Evolutionary conservation across 1,140 invertebrate genomes (phyloP).

Genomic region (Odontomachus brunneus): DNA sequence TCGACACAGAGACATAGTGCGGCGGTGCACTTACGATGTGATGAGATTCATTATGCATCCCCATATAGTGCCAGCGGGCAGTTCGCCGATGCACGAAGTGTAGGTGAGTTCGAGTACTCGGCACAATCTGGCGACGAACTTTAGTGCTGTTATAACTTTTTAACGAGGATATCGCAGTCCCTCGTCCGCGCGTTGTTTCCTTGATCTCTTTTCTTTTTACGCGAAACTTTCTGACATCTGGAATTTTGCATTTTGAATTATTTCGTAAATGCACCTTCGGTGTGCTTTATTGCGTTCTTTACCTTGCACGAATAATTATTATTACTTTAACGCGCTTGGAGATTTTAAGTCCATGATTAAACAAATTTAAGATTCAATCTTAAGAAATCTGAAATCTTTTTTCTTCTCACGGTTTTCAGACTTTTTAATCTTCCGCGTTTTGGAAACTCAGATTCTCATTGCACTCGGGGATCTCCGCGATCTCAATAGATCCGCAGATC

Average conservation of each 20-base stretch:
- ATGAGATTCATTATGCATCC: constrained; percentile 5
- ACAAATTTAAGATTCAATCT: not conserved
- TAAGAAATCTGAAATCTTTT: not conserved
- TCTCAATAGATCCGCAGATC: too few relatives aligned
- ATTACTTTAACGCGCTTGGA: not conserved
- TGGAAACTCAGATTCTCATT: too few relatives aligned
- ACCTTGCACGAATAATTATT: constrained; percentile 17
- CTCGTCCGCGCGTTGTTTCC: constrained; percentile 15
- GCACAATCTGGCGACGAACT: constrained; percentile 39
- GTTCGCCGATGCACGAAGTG: constrained; percentile 4
- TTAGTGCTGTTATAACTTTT: constrained; percentile 45
- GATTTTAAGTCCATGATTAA: not conserved
- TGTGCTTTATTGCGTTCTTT: not conserved
- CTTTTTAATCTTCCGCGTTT: too few relatives aligned
- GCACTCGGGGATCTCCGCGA: too few relatives aligned
- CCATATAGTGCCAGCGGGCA: not conserved
- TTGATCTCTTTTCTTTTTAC: not conserved
- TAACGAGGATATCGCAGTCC: constrained; percentile 31
- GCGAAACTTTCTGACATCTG: constrained; percentile 14
- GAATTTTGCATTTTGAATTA: constrained; percentile 33
- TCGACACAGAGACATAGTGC: not conserved
- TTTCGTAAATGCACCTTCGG: constrained; percentile 26
- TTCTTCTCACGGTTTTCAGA: not conserved
- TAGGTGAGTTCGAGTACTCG: constrained; percentile 25
- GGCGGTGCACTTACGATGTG: not conserved